These are phyloP conservation scores for Drosophila kurseongensis DNA, from an alignment of 1,140 invertebrate genomes.

Conservation along the genomic window DNA sequence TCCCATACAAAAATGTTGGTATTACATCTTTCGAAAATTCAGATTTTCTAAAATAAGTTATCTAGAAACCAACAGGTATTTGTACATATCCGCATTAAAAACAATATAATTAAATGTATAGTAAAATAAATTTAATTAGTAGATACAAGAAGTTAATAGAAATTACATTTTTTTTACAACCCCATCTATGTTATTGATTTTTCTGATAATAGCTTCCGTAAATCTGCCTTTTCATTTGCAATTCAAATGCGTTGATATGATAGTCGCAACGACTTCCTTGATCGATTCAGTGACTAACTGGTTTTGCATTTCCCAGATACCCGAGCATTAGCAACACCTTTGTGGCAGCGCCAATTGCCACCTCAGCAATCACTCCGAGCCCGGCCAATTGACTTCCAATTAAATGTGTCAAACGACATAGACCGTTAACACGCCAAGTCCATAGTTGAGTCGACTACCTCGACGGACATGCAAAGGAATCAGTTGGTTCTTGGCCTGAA, in stretches of 20 bases:
- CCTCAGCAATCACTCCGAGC: conserved; percentile 42
- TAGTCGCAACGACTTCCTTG: conserved; percentile 30
- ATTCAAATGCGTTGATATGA: conserved; percentile 21
- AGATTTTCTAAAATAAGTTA: too few relatives aligned
- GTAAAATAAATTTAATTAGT: too few relatives aligned
- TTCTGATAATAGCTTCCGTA: neutral
- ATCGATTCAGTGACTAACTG: conserved; percentile 47
- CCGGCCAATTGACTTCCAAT: conserved; percentile 75
- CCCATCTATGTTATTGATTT: neutral
- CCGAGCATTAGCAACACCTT: conserved; percentile 26
- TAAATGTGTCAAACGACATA: conserved; percentile 67
- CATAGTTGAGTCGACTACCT: conserved; percentile 4
- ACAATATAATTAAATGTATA: too few relatives aligned
- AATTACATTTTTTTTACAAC: too few relatives aligned
- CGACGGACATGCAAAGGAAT: neutral
- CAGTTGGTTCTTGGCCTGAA: conserved; percentile 45
- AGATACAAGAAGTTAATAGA: too few relatives aligned
- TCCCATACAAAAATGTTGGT: too few relatives aligned
- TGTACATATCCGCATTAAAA: too few relatives aligned
- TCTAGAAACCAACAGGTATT: too few relatives aligned
- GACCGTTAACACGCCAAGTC: conserved; percentile 29
- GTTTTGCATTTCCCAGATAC: conserved; percentile 28
- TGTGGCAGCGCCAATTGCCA: conserved; percentile 50
- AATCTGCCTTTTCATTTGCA: conserved; percentile 9
- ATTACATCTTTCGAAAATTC: too few relatives aligned